phyloP scores from a whole-genome alignment of 2,797 vertebrate genomes.

The Aldrovandia affinis region DNA sequence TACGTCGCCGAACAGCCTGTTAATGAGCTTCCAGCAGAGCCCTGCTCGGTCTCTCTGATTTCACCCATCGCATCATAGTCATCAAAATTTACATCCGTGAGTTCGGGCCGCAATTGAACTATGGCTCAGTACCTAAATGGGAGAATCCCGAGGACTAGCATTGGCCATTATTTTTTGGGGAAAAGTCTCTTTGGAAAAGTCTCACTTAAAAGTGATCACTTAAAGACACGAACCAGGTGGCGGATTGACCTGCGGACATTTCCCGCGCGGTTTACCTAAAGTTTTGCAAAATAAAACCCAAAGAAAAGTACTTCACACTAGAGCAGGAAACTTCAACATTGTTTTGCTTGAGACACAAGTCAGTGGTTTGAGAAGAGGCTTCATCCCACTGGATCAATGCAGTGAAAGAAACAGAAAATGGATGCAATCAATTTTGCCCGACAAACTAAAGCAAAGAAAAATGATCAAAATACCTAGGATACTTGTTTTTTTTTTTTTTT shows the following conservation, averaged over 20 bases:
- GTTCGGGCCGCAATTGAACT: not conserved
- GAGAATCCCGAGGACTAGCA: not conserved
- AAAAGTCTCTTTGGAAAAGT: no score
- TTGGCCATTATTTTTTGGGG: no score
- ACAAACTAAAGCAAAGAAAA: not conserved
- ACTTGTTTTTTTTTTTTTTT: not conserved
- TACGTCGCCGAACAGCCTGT: not conserved
- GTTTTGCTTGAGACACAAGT: not conserved
- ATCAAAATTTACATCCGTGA: not conserved
- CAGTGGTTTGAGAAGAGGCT: not conserved
- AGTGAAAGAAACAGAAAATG: not conserved
- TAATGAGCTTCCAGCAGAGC: not conserved
- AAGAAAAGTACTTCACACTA: not conserved
- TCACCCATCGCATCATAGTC: not conserved
- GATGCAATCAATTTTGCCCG: not conserved
- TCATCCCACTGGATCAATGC: not conserved
- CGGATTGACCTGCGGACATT: not conserved
- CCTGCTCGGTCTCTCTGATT: not conserved
- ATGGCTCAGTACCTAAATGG: not conserved
- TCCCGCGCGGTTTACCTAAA: not conserved
- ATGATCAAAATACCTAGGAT: not conserved
- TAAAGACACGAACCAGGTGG: not conserved
- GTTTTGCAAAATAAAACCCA: not conserved
- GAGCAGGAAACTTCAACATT: not conserved
- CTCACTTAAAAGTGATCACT: not conserved